These are phyloP conservation scores for Himalopsyche japonica DNA, from an alignment of 2,888 invertebrate genomes.

Conservation along the genomic window DNA sequence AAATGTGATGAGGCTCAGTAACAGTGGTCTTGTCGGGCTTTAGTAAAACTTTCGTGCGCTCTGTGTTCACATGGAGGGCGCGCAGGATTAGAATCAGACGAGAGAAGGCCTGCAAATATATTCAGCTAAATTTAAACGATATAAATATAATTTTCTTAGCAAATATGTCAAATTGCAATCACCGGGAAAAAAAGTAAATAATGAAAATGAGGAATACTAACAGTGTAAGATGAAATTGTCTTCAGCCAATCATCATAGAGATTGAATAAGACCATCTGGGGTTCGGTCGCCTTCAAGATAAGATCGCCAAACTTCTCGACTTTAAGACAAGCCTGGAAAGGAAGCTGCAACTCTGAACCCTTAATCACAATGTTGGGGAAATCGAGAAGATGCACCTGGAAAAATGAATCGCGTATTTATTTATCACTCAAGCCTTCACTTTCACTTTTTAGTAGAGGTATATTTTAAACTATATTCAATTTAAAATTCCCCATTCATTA, in stretches of 20 bases:
- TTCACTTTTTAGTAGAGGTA: too few species aligned
- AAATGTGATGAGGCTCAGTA: constrained; percentile 99
- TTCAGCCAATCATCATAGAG: constrained; percentile 99
- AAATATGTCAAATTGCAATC: constrained; percentile 8
- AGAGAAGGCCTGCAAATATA: constrained; percentile 78
- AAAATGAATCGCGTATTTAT: neutral
- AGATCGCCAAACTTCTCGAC: constrained; percentile 99
- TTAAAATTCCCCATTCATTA: too few species aligned
- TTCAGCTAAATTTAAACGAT: neutral
- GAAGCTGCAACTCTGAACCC: constrained; percentile 96
- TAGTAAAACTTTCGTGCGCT: constrained; percentile 95
- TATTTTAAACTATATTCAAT: too few species aligned
- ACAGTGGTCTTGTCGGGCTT: constrained; percentile 99
- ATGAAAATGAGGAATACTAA: constrained; percentile 47
- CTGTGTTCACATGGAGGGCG: constrained; percentile 98
- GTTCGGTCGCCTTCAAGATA: constrained; percentile 98
- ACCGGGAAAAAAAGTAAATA: neutral
- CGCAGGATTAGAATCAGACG: constrained; percentile 94
- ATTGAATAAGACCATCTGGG: constrained; percentile 99
- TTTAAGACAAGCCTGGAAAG: constrained; percentile 98
- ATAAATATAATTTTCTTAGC: neutral
- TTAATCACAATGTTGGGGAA: constrained; percentile 99
- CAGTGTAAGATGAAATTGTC: constrained; percentile 98
- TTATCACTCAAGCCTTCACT: too few species aligned
- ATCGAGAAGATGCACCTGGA: constrained; percentile 92